Conservation (phyloP, 1,140 invertebrate species). For the Brachionus plicatilis region DNA sequence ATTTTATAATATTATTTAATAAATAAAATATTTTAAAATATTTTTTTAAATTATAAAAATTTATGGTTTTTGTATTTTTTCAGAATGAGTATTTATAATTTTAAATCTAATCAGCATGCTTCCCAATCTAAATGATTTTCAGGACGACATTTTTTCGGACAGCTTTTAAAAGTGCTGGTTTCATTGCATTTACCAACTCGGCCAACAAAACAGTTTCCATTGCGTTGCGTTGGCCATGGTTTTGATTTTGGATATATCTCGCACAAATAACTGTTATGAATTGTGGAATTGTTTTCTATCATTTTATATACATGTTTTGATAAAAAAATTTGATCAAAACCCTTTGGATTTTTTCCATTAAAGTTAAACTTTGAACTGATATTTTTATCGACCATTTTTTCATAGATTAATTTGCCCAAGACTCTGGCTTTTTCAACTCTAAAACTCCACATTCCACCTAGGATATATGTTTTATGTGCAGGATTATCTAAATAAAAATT, state of each 20-base stretch:
- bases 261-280: constrained; percentile 26
- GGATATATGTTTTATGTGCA: not conserved
- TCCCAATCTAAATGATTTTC: constrained; percentile 20
- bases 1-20: no score
- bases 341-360: not conserved
- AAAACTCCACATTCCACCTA: constrained; percentile 31
- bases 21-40: no score
- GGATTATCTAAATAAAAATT: not conserved
- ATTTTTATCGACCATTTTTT: not conserved
- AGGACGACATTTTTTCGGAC: not conserved
- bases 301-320: not conserved
- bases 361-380: not conserved
- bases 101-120: not conserved
- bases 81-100: no score
- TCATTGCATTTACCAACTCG: not conserved
- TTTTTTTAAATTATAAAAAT: no score
- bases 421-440: not conserved
- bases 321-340: not conserved
- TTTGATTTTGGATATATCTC: not conserved
- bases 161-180: not conserved
- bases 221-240: not conserved
- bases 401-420: not conserved
- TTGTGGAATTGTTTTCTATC: not conserved
- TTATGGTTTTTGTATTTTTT: no score
- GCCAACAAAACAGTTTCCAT: not conserved